Percentiles rank a stretch among this genome's conserved stretches.
Conservation (phyloP, 2,113 vertebrate species). For the Macroglossus sobrinus region DNA sequence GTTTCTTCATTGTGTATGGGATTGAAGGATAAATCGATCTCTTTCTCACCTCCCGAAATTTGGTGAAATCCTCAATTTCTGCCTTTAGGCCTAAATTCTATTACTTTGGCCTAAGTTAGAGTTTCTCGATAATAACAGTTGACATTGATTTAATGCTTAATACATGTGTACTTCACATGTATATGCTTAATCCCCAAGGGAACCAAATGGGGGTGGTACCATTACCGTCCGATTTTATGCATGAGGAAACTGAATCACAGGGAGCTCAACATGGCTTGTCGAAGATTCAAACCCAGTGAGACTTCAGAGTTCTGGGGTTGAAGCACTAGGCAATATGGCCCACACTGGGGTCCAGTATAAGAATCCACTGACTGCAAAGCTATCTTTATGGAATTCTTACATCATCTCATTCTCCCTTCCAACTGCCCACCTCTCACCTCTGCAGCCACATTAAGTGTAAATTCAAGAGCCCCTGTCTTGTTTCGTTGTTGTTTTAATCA, state of each 20-base stretch:
- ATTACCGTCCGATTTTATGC: neutral
- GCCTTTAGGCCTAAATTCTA: neutral
- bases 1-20: neutral
- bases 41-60: neutral
- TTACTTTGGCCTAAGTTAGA: neutral
- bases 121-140: neutral
- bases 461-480: neutral
- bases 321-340: neutral
- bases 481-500: neutral
- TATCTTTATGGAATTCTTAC: accelerated
- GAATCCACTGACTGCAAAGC: neutral
- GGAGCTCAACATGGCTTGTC: neutral
- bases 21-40: neutral
- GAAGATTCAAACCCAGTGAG: neutral
- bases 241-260: neutral
- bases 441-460: accelerated
- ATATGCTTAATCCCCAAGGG: neutral
- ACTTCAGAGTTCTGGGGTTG: neutral
- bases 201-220: neutral
- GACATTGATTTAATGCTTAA: neutral
- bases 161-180: neutral
- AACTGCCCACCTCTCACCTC: neutral
- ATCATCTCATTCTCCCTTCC: neutral
- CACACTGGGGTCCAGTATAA: accelerated
- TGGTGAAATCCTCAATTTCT: neutral